Evolutionary conservation across 2,888 invertebrate genomes (phyloP).

Genomic region (Mesopsocus fuscifrons): DNA sequence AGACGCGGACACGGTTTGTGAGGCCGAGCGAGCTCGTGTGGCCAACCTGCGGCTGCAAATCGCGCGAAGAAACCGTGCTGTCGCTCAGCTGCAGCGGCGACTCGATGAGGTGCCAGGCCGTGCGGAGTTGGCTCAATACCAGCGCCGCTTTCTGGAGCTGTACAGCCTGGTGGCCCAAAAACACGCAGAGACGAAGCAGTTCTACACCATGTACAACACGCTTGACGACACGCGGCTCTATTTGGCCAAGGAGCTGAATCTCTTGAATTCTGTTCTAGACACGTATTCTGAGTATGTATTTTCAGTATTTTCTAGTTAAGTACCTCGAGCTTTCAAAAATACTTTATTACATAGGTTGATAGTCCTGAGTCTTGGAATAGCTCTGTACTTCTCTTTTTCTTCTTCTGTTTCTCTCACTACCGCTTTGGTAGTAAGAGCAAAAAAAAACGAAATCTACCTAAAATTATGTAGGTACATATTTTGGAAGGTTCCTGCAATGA

Average conservation of each 20-base stretch:
- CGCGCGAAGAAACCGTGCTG: conserved; percentile 59
- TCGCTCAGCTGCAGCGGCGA: conserved; percentile 62
- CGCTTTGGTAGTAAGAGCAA: too few relatives aligned
- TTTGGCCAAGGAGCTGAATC: conserved; percentile 72
- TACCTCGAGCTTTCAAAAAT: too few relatives aligned
- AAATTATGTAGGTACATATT: too few relatives aligned
- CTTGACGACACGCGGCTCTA: conserved; percentile 86
- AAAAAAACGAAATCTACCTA: too few relatives aligned
- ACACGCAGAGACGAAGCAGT: conserved; percentile 94
- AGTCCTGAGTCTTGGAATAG: too few relatives aligned
- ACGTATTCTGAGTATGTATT: conserved; percentile 61
- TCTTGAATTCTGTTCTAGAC: conserved; percentile 77
- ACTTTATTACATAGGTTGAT: too few relatives aligned
- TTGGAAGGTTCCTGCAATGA: too few relatives aligned
- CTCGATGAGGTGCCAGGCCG: conserved; percentile 24
- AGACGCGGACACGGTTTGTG: conserved; percentile 32
- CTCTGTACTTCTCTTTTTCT: too few relatives aligned
- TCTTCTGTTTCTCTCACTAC: too few relatives aligned
- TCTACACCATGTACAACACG: conserved; percentile 89
- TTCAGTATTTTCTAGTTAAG: not conserved
- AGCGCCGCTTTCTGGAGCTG: conserved; percentile 84
- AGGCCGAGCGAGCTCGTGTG: conserved; percentile 41
- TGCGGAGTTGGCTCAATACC: conserved; percentile 87
- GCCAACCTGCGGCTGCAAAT: conserved; percentile 39
- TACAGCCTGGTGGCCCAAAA: conserved; percentile 92